Evolutionary conservation across 2,888 invertebrate species (phyloP).

Genomic region (Mycogona germanica): DNA sequence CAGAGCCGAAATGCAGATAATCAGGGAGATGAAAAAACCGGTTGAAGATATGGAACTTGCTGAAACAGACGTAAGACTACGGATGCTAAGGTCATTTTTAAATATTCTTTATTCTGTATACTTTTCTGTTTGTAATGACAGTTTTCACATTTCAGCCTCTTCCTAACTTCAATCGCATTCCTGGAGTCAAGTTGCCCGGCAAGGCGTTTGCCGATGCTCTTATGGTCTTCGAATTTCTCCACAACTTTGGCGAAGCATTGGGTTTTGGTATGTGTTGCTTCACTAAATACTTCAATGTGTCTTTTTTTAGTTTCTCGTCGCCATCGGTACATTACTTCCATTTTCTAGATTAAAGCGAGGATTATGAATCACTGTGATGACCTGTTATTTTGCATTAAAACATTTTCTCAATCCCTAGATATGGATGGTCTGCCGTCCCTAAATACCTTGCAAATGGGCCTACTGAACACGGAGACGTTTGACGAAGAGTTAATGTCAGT

Average conservation of each 20-base stretch:
- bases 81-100: neutral
- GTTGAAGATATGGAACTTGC: slow-evolving; percentile 80
- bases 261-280: slow-evolving; percentile 61
- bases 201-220: slow-evolving; percentile 83
- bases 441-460: slow-evolving; percentile 71
- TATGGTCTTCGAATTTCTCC: slow-evolving; percentile 93
- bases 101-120: too few relatives aligned
- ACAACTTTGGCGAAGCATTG: slow-evolving; percentile 88
- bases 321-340: neutral
- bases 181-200: slow-evolving; percentile 66
- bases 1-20: slow-evolving; percentile 50
- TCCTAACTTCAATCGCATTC: slow-evolving; percentile 53
- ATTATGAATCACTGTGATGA: neutral
- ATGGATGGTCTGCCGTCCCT: slow-evolving; percentile 76
- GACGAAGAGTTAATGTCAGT: slow-evolving; percentile 68
- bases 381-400: neutral
- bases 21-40: slow-evolving; percentile 66
- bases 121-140: slow-evolving; percentile 13
- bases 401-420: slow-evolving; percentile 41
- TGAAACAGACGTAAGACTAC: slow-evolving; percentile 26
- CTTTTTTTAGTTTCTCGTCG: neutral
- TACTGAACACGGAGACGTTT: slow-evolving; percentile 64
- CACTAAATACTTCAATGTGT: slow-evolving; percentile 9
- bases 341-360: neutral
- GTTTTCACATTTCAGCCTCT: slow-evolving; percentile 30